A percentile compares a stretch with the other conserved stretches of the same genome.
Evolutionary conservation across 37 sponge, comb jelly and placozoan species (phyloP).

Genomic region (Aplysina aerophoba): DNA sequence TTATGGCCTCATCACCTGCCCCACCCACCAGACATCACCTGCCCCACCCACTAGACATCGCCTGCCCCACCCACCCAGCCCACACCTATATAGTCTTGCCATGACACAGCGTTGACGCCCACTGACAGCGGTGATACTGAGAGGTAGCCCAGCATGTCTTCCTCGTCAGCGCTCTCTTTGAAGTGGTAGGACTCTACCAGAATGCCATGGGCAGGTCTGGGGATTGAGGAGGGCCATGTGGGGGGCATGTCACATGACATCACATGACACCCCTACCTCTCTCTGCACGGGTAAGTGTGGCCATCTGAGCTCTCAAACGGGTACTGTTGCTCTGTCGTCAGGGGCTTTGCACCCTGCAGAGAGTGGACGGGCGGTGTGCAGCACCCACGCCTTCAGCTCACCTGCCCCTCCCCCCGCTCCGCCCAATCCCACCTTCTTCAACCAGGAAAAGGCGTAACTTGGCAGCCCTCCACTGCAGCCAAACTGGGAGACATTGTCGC

Average conservation of each 20-base stretch:
- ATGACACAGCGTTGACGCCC: conserved; percentile 76
- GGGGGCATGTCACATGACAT: background rate
- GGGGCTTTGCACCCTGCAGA: background rate
- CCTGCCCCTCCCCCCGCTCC: too few species aligned
- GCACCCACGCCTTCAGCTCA: too few species aligned
- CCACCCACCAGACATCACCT: background rate
- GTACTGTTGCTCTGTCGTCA: conserved; percentile 43
- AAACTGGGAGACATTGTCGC: too few species aligned
- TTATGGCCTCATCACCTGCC: too few species aligned
- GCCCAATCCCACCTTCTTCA: conserved; percentile 9
- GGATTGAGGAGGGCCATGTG: background rate
- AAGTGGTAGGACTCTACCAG: background rate
- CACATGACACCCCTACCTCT: conserved; percentile 12
- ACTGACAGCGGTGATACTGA: conserved; percentile 54
- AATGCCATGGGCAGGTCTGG: conserved; percentile 9
- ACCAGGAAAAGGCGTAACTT: conserved; percentile 55
- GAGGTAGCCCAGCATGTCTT: conserved; percentile 1
- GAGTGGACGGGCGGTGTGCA: too few species aligned
- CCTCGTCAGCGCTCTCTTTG: background rate
- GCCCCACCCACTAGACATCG: background rate
- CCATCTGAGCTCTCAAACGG: conserved; percentile 74
- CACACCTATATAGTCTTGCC: conserved; percentile 88
- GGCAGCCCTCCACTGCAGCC: conserved; percentile 78
- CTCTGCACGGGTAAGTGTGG: conserved; percentile 11
- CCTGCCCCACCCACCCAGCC: background rate